A percentile compares a stretch with the other conserved stretches of the same genome.
Evolutionary conservation across 1,140 invertebrate species (phyloP).

Genomic region (Xylocopa sonorina): DNA sequence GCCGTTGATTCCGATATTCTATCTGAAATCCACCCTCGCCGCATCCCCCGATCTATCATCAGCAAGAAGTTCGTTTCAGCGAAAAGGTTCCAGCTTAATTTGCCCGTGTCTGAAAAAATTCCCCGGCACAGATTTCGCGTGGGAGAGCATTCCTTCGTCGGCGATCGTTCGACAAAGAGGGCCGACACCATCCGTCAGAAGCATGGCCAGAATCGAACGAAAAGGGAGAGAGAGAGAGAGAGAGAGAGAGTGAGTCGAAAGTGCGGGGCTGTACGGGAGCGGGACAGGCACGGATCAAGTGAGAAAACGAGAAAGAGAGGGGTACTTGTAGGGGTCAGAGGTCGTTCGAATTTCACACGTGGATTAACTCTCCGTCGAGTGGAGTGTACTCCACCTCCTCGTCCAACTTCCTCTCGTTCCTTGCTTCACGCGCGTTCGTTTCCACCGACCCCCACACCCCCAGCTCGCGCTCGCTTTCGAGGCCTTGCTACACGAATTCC

Average conservation of each 20-base stretch:
- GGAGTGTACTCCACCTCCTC: conserved; percentile 67
- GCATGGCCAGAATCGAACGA: neutral
- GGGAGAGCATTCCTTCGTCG: conserved; percentile 40
- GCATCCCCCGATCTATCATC: neutral
- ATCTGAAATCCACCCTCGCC: neutral
- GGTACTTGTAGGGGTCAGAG: conserved; percentile 68
- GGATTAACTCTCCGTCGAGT: conserved; percentile 76
- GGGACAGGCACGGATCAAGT: neutral
- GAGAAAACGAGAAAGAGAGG: conserved; percentile 58
- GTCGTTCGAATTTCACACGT: conserved; percentile 78
- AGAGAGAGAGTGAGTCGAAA: neutral
- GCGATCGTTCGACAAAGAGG: conserved; percentile 32
- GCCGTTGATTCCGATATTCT: neutral
- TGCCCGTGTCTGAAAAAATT: conserved; percentile 13
- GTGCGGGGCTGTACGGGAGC: neutral
- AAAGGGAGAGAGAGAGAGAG: neutral
- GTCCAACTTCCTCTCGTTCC: conserved; percentile 61
- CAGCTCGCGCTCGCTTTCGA: conserved; percentile 54
- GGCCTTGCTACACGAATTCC: conserved; percentile 75
- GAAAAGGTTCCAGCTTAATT: conserved; percentile 31
- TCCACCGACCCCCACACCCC: too few species aligned
- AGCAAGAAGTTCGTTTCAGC: conserved; percentile 17
- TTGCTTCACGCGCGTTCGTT: conserved; percentile 62
- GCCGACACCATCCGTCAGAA: neutral
- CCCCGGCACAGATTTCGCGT: conserved; percentile 30